Conservation (phyloP, 2,113 vertebrate species). For the Aleadryas rufinucha region DNA sequence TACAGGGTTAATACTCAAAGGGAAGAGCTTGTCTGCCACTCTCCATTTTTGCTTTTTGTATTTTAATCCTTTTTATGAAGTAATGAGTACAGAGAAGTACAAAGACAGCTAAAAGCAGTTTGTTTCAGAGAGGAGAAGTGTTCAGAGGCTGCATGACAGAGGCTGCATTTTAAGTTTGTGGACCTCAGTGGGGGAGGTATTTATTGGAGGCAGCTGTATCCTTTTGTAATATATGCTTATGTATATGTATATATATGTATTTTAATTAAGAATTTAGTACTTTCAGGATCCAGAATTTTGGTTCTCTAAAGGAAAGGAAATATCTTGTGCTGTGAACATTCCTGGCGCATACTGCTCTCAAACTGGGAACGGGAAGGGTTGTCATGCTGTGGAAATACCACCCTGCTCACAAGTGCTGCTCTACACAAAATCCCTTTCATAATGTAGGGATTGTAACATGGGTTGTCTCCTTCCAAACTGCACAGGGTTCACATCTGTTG, state of each 20-base stretch:
- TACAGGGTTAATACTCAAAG: neutral
- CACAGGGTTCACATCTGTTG: neutral
- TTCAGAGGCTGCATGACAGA: neutral
- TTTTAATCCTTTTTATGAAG: neutral
- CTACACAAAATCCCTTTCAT: neutral
- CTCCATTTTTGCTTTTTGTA: neutral
- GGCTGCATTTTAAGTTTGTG: neutral
- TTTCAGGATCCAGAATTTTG: neutral
- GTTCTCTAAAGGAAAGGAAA: neutral
- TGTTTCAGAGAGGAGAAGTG: neutral
- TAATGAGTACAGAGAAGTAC: neutral
- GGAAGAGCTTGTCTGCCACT: neutral
- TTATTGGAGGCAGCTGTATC: neutral
- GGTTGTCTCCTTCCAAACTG: neutral
- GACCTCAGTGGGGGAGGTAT: neutral
- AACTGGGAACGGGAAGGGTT: neutral
- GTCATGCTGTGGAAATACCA: fast-evolving
- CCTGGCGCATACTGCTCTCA: neutral
- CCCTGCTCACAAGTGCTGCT: neutral
- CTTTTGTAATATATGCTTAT: neutral
- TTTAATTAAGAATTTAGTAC: neutral
- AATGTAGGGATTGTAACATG: neutral
- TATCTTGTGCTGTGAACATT: neutral
- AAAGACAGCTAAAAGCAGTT: neutral
- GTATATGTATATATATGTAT: no score